Base-by-base conservation (phyloP, 2,797 vertebrate genomes). In the Triplophysa bombifrons region DNA sequence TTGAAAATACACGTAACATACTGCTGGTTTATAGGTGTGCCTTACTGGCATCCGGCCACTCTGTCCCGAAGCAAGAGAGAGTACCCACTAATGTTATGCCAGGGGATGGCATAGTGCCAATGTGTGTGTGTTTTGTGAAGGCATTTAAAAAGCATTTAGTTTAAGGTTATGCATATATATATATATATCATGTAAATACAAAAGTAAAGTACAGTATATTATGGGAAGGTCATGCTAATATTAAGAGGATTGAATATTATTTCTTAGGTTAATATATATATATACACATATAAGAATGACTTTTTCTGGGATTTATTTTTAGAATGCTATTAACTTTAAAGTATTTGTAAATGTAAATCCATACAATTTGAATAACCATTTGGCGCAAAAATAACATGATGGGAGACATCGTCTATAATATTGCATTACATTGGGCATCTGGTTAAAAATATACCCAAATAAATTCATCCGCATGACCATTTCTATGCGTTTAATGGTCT, bases 61-160 rank as follows among this genome's bases (percentile, higher is more conserved):
- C 22, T 27, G 41, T 61, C 41, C 48, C 13, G 38, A 44, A 20
- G 34, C 60, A 44, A 44, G 22, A 51, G 19, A 16, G 4, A 34
- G 25, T 27, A 30, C 72, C 51, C 63, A 20, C 20, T 65, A 48
- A 51, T 72, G 48, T 72, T 64, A 27, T 41, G 76, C 68, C 68
- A 79, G 20, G 25, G 13, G 20, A 16, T 56, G 60, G 44, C 30
- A 61, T 38, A 4, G 38, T 30, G 69, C 51, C 58, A 65, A 20
- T 27, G 67, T 17, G 58, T 44, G 68, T 27, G 25, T 46, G 68
- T 65, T 34, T 46, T 4, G 7, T 20, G 13, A 7, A 71, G 11
- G 19, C 7, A 20, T 38, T 20, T 19, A 30, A 22, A 76, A 17
- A 48, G 19, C 20, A 48, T 10, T 17, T 19, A 48, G 44, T 25